phyloP scores from a whole-genome alignment of 1,140 invertebrate species.

The Drosophila quadrilineata region DNA sequence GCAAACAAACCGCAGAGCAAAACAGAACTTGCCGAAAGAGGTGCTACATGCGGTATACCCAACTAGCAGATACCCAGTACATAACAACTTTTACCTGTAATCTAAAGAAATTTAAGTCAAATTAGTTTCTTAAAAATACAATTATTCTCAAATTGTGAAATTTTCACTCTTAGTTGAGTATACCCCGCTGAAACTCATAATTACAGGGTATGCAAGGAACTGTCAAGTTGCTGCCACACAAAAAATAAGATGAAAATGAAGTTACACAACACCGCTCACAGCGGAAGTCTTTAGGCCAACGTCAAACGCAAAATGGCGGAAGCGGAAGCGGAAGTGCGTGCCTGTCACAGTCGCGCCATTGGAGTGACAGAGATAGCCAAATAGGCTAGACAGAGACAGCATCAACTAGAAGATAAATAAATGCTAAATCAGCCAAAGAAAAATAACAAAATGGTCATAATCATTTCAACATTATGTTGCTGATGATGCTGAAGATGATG shows the following conservation, averaged over 20 bases:
- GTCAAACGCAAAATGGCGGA: conserved; percentile 55
- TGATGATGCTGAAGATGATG: conserved; percentile 39
- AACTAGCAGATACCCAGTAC: conserved; percentile 15
- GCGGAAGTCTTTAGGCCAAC: conserved; percentile 75
- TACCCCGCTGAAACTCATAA: not conserved
- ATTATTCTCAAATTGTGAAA: not conserved
- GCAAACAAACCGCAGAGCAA: conserved; percentile 69
- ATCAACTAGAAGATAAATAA: conserved; percentile 36
- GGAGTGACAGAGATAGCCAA: not conserved
- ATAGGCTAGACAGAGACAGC: conserved; percentile 6
- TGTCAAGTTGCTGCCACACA: conserved; percentile 30
- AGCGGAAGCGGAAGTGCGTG: conserved; percentile 72
- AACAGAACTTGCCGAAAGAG: conserved; percentile 36
- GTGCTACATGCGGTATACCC: not conserved
- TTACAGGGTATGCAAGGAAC: conserved; percentile 9
- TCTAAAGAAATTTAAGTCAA: not conserved
- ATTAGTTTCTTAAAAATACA: not conserved
- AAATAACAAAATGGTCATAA: conserved; percentile 74
- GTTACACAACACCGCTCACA: conserved; percentile 58
- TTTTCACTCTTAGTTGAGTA: not conserved
- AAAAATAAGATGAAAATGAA: conserved; percentile 52
- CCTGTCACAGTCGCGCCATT: too few species aligned
- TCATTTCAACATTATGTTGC: conserved; percentile 58
- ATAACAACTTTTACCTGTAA: too few species aligned
- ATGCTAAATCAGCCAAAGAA: conserved; percentile 74